Evolutionary conservation across 2,888 invertebrate genomes (phyloP), one percentile per base, ranked within the genome.

Genomic region (Erannis defoliaria): DNA sequence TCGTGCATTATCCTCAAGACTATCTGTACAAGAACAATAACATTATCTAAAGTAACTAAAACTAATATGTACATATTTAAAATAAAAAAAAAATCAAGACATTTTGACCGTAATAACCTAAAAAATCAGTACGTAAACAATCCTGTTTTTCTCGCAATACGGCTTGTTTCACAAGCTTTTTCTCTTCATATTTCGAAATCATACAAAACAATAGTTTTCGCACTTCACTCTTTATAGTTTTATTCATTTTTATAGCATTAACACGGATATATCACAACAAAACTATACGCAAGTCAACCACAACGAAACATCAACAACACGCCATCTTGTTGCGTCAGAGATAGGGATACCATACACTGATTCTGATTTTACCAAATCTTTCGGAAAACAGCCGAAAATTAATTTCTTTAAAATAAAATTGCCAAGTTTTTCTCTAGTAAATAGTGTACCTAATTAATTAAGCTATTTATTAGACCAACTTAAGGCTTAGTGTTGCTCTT

Each of bases 281-380:
- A 50, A 50, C 50, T 35, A 50, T 50, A 33, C 50, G 37, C 50
- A 49, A 49, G 49, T 49, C 49, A 49, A 49, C 35, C 49, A 49
- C 49, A 49, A 49, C 49, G 35, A 49, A 49, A 49, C 49, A 49
- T 49, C 49, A 49, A 49, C 49, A 49, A 49, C 49, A 49, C 33
- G 49, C 18, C 49, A 46, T 46, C 46, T 46, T 46, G 46, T 46
- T 46, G 46, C 29, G 46, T 46, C 46, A 46, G 46, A 46, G 46
- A 46, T 46, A 46, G 46, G 46, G 46, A 46, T 29, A 46, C 46
- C 31, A 31, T 46, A 46, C 46, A 46, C 31, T 46, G 46, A 46
- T 29, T 46, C 48, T 48, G 48, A 33, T 33, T 48, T 48, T 48
- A 33, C 33, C 48, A 33, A 48, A 48, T 48, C 48, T 48, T 48